A percentile compares a stretch with the other conserved stretches of the same genome.
Conservation (phyloP, 2,888 invertebrate species). For the Drosophila melanosoma region DNA sequence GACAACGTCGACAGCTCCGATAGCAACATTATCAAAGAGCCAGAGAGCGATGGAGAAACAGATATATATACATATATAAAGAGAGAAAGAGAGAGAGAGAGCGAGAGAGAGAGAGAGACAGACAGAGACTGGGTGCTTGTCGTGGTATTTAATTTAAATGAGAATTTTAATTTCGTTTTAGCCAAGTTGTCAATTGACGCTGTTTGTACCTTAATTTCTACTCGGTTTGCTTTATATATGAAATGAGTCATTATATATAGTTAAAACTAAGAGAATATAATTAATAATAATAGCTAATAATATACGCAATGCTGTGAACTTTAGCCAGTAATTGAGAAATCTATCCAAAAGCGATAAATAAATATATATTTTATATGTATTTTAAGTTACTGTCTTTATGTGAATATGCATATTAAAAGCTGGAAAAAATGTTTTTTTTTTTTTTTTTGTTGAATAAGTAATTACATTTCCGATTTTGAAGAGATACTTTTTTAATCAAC, state of each 20-base stretch:
- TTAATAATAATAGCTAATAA: neutral
- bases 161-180: conserved; percentile 58
- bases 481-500: conserved; percentile 47
- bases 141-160: conserved; percentile 66
- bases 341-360: neutral
- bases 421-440: neutral
- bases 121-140: conserved; percentile 4
- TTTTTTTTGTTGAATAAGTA: neutral
- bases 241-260: neutral
- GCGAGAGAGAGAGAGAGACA: neutral
- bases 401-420: conserved; percentile 12
- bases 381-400: neutral
- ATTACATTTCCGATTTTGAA: conserved; percentile 14
- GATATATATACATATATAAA: neutral
- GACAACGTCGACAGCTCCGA: conserved; percentile 32
- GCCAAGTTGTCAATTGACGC: conserved; percentile 18
- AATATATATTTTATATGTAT: neutral
- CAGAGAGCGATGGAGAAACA: neutral
- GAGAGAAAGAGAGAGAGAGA: no score
- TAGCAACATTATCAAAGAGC: conserved; percentile 9
- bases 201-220: neutral
- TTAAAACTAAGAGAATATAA: neutral
- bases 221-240: neutral
- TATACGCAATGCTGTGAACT: neutral
- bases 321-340: neutral